phyloP scores from a whole-genome alignment of 2,888 invertebrate genomes.

The Tolmerus cingulatus region DNA sequence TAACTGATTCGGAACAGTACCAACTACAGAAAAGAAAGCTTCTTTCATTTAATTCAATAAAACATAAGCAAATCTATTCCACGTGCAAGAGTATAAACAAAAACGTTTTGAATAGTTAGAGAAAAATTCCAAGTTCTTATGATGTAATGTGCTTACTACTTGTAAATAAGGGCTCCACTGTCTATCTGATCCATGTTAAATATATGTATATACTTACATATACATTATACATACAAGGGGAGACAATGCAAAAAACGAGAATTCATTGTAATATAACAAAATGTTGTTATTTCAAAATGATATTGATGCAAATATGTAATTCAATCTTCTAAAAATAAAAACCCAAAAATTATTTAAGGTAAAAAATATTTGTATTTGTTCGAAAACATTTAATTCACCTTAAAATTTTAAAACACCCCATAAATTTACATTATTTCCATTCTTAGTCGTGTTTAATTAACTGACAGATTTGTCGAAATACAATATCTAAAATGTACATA shows the following conservation, averaged over 20 bases:
- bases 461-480: too few species aligned
- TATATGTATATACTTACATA: not conserved
- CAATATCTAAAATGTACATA: too few species aligned
- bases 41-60: not conserved
- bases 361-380: too few species aligned
- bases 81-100: not conserved
- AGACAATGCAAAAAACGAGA: not conserved
- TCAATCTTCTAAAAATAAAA: too few species aligned
- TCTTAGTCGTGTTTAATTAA: too few species aligned
- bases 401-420: too few species aligned
- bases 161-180: not conserved
- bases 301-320: not conserved
- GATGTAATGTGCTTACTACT: not conserved
- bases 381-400: too few species aligned
- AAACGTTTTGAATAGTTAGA: not conserved
- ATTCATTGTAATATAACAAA: not conserved
- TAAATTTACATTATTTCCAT: too few species aligned
- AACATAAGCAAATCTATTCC: not conserved
- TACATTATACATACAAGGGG: not conserved
- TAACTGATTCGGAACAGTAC: not conserved
- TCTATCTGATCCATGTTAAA: not conserved
- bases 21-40: not conserved
- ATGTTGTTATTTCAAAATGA: not conserved
- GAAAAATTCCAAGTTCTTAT: not conserved
- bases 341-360: too few species aligned